phyloP scores from a whole-genome alignment of 2,797 vertebrate genomes.

The Parauchenoglanis ngamensis region DNA sequence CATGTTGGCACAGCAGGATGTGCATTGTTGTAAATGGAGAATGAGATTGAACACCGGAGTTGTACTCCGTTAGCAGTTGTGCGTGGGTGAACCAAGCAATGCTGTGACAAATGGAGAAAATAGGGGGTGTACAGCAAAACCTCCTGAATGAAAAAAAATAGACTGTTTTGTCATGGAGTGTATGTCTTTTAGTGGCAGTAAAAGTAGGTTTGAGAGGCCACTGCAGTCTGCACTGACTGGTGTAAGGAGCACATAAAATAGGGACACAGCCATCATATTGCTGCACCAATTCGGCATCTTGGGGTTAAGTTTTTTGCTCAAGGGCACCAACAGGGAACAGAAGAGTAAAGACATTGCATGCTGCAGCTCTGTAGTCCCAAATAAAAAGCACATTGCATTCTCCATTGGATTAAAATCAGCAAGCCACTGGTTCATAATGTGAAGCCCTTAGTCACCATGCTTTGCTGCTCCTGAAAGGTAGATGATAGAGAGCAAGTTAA shows the following conservation, averaged over 20 bases:
- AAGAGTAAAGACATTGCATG: constrained; percentile 28
- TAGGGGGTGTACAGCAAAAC: constrained; percentile 3
- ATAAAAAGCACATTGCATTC: not conserved
- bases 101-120: constrained; percentile 40
- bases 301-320: constrained; percentile 33
- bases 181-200: constrained; percentile 21
- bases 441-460: not conserved
- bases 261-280: constrained; percentile 14
- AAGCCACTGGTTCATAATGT: constrained; percentile 9
- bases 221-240: not conserved
- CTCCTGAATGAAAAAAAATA: not conserved
- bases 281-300: constrained; percentile 15
- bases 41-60: constrained; percentile 27
- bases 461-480: not conserved
- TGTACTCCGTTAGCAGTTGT: constrained; percentile 18
- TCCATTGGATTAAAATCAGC: not conserved
- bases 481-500: constrained; percentile 20
- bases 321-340: constrained; percentile 36
- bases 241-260: constrained; percentile 27
- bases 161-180: not conserved
- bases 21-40: constrained; percentile 34
- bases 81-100: constrained; percentile 29
- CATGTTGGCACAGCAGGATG: constrained; percentile 16
- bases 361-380: constrained; percentile 3
- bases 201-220: constrained; percentile 7